A percentile compares a stretch with the other conserved stretches of the same genome.
phyloP scores from a whole-genome alignment of 2,113 vertebrate species.

The Prinia subflava region DNA sequence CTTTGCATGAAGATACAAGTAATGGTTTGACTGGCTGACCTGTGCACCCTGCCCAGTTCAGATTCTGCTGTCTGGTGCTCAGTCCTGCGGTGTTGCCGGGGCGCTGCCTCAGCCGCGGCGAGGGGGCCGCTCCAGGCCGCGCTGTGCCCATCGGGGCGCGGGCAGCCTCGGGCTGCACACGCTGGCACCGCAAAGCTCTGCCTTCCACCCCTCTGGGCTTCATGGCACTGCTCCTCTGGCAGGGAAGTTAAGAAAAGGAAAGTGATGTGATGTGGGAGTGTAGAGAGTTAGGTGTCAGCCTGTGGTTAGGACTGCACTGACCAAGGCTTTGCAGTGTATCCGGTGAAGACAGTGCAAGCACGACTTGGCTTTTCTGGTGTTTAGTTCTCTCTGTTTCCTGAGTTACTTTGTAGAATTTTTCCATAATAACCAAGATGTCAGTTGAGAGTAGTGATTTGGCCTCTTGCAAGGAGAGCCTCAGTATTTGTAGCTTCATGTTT shows the following conservation, averaged over 20 bases:
- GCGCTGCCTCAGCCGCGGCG: rapidly evolving
- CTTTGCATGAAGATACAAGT: not conserved
- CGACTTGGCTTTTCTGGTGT: not conserved
- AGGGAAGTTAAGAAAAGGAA: not conserved
- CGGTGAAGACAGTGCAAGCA: not conserved
- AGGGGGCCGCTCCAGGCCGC: rapidly evolving
- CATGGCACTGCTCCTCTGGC: not conserved
- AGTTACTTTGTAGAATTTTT: not conserved
- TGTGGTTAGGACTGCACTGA: not conserved
- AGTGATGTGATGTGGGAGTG: not conserved
- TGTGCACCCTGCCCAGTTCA: not conserved
- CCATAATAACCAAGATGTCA: not conserved
- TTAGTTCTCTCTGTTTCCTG: not conserved
- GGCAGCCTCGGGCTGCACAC: not conserved
- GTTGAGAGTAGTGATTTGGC: not conserved
- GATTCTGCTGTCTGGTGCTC: not conserved
- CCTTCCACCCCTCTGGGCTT: not conserved
- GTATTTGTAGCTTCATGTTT: not conserved
- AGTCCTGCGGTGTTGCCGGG: not conserved
- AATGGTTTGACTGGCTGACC: not conserved
- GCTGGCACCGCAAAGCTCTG: not conserved
- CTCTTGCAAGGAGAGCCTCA: not conserved
- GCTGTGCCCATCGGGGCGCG: rapidly evolving
- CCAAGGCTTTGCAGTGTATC: not conserved
- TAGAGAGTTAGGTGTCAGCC: not conserved